Evolutionary conservation across 2,888 invertebrate genomes (phyloP), one percentile per base, ranked within the genome.

Genomic region (Hirtodrosophila confusa): DNA sequence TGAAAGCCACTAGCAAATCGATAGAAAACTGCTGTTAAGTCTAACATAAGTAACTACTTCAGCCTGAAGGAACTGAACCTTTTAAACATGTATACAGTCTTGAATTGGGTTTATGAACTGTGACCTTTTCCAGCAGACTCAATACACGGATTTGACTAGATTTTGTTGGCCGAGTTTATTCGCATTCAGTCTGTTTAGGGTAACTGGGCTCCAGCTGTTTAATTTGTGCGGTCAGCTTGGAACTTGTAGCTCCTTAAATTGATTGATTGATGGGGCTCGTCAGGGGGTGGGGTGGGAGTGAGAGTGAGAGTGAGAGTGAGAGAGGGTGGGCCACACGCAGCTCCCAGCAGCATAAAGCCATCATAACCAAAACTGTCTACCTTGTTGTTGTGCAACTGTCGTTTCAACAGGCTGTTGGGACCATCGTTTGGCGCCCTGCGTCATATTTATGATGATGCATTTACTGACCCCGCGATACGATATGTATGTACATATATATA

Each of bases 361-460:
- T 45, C 61, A 68, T 68, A 69, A 68, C 61, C 60, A 9, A 55
- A 58, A 55, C 35, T 50, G 49, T 48, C 40, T 40, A 36, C 49
- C 39, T 27, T 27, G 6, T 27, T 6, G 5, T 27, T 27, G 17
- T 17, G 17, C 17, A 27, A 27, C 27, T 27, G 27, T 27, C 27
- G 9, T 68, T 55, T 69, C 60, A 73, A 64, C 63, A 33, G 56
- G 47, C 64, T 61, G 56, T 64, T 63, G 35, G 56, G 37, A 53
- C n/a, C 57, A 61, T 61, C 71, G 61, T 47, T 71, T 61, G 50
- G 72, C 50, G 55, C 36, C 54, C 40, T 41, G 58, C 43, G 50
- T 23, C 73, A 53, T 64, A 62, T 71, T 71, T 61, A 71, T 72
- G 73, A 69, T 73, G 74, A 58, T 74, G 74, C 73, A 73, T 73